A percentile compares a stretch with the other conserved stretches of the same genome.
phyloP scores from a whole-genome alignment of 2,888 invertebrate species.

The Oxytorus armatus region DNA sequence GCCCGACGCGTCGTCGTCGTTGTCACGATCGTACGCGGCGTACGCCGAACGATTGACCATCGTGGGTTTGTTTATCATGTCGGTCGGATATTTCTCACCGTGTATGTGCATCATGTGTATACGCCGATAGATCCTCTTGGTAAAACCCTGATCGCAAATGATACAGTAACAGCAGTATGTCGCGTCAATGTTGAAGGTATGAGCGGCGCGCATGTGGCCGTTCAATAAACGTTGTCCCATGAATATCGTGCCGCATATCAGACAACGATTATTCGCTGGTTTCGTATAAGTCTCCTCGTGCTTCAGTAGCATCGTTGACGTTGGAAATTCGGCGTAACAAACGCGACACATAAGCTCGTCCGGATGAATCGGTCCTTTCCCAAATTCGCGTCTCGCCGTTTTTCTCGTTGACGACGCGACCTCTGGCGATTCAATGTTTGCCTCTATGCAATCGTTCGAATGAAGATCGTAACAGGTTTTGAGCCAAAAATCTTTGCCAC shows the following conservation, averaged over 20 bases:
- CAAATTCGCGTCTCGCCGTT: background rate
- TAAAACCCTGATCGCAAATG: slow-evolving; percentile 74
- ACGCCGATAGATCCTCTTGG: slow-evolving; percentile 46
- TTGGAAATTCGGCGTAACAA: slow-evolving; percentile 66
- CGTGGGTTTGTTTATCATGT: background rate
- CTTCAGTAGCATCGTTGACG: slow-evolving; percentile 30
- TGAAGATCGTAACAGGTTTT: slow-evolving; percentile 43
- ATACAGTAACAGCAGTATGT: slow-evolving; percentile 63
- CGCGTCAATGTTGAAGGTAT: slow-evolving; percentile 21
- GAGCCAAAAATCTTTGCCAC: slow-evolving; percentile 48
- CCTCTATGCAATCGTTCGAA: slow-evolving; percentile 18
- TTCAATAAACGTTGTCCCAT: slow-evolving; percentile 57
- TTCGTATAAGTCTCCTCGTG: slow-evolving; percentile 64
- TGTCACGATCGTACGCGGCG: background rate
- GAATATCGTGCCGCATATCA: slow-evolving; percentile 70
- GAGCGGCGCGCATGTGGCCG: slow-evolving; percentile 67
- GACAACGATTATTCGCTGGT: slow-evolving; percentile 51
- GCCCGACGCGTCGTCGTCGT: background rate
- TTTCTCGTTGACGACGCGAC: background rate
- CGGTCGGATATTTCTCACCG: background rate
- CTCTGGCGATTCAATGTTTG: background rate
- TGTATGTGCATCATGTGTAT: slow-evolving; percentile 75
- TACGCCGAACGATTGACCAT: background rate
- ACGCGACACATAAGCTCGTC: slow-evolving; percentile 21
- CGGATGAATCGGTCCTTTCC: background rate